Percentiles rank a stretch among this genome's conserved stretches.
Conservation (phyloP, 2,113 vertebrate species). For the Martes martes region DNA sequence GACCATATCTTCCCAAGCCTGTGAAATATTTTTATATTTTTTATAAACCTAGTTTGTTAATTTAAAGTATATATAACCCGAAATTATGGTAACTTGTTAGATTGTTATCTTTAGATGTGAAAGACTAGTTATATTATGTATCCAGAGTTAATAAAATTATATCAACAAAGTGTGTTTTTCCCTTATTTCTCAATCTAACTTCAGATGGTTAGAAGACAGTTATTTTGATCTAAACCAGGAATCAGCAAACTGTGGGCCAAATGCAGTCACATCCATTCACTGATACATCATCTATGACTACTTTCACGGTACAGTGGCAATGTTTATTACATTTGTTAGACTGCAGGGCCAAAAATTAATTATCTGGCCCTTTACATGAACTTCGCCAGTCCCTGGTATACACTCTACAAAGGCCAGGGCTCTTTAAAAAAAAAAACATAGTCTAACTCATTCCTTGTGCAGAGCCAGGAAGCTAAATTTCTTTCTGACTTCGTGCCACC, state of each 20-base stretch:
- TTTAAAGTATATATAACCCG: background rate
- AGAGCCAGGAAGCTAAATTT: background rate
- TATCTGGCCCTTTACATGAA: background rate
- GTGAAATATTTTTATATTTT: conserved; percentile 22
- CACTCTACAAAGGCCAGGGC: background rate
- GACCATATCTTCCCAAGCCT: background rate
- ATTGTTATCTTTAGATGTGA: conserved; percentile 16
- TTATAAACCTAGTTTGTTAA: background rate
- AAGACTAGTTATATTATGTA: conserved; percentile 22
- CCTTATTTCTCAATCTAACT: background rate
- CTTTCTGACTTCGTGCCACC: background rate
- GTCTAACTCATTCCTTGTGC: background rate
- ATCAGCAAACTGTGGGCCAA: background rate
- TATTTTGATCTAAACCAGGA: background rate
- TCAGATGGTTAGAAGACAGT: background rate
- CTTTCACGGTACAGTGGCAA: background rate
- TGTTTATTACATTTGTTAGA: background rate
- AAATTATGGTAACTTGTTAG: conserved; percentile 33
- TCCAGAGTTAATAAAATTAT: conserved; percentile 50
- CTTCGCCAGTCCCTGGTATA: background rate
- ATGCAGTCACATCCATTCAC: background rate
- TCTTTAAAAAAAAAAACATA: background rate
- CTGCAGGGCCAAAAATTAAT: background rate
- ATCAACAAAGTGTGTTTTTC: background rate
- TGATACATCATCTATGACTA: background rate